phyloP scores from a whole-genome alignment of 1,140 invertebrate species.

The Drosophila quadrilineata region DNA sequence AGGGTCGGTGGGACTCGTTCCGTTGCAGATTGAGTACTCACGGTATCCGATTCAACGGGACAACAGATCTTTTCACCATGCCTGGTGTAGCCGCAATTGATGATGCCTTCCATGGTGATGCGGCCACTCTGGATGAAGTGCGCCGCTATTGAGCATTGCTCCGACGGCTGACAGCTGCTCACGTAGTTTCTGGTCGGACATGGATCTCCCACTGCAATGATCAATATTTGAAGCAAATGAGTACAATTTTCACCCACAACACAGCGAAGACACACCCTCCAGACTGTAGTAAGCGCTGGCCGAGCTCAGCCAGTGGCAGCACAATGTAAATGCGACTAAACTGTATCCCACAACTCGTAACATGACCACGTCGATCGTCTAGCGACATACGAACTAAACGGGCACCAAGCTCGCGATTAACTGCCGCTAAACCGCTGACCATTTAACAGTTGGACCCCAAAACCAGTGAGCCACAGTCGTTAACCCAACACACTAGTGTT shows the following conservation, averaged over 20 bases:
- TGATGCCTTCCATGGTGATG: conserved; percentile 10
- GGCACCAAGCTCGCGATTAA: conserved; percentile 27
- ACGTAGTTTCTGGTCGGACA: conserved; percentile 43
- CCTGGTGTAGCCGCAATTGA: conserved; percentile 50
- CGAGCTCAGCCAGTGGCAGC: conserved; percentile 28
- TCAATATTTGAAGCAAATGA: neutral
- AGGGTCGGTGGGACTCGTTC: neutral
- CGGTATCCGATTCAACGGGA: conserved; percentile 27
- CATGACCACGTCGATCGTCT: conserved; percentile 51
- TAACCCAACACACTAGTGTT: too few species aligned
- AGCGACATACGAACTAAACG: conserved; percentile 27
- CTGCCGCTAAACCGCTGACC: conserved; percentile 10
- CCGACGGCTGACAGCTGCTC: conserved; percentile 48
- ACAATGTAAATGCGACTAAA: conserved; percentile 13
- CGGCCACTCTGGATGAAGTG: conserved; percentile 19
- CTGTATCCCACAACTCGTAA: conserved; percentile 1
- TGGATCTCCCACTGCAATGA: conserved; percentile 53
- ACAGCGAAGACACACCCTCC: conserved; percentile 42
- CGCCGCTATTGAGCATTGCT: conserved; percentile 33
- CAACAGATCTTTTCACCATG: conserved; percentile 62
- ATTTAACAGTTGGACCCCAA: neutral
- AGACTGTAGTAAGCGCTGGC: conserved; percentile 44
- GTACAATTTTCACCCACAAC: neutral
- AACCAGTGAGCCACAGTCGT: too few species aligned
- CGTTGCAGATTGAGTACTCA: neutral